Percentiles rank a stretch among this genome's conserved stretches.
Conservation (phyloP, 2,797 vertebrate genomes). For the Molossus alvarezi region DNA sequence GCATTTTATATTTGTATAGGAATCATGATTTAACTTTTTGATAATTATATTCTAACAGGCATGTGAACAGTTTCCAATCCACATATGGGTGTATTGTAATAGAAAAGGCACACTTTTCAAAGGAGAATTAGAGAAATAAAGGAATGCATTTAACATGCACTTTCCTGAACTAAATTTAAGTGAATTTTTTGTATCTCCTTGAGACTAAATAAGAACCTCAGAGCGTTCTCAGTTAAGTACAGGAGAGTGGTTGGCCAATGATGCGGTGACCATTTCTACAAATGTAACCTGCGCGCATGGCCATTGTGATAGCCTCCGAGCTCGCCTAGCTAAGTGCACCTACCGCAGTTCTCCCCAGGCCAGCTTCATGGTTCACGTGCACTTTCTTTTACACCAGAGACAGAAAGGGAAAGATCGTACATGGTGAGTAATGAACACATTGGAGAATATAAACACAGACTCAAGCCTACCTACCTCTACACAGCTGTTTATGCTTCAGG, state of each 20-base stretch:
- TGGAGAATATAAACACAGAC: background rate
- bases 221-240: background rate
- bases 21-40: background rate
- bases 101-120: background rate
- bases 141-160: background rate
- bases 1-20: background rate
- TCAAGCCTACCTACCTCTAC: background rate
- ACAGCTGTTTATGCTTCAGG: background rate
- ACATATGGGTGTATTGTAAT: background rate
- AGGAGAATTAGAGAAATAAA: background rate
- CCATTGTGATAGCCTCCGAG: background rate
- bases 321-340: background rate
- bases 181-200: background rate
- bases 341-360: background rate
- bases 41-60: background rate
- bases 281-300: background rate
- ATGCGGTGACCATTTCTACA: background rate
- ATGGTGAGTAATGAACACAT: background rate
- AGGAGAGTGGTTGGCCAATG: background rate
- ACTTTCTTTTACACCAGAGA: background rate
- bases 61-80: background rate
- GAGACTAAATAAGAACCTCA: background rate
- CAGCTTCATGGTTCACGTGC: background rate
- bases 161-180: background rate
- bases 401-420: background rate